Percentiles rank a stretch among this genome's conserved stretches.
Evolutionary conservation across 2,888 invertebrate genomes (phyloP).

Genomic region (Pterostichus madidus): DNA sequence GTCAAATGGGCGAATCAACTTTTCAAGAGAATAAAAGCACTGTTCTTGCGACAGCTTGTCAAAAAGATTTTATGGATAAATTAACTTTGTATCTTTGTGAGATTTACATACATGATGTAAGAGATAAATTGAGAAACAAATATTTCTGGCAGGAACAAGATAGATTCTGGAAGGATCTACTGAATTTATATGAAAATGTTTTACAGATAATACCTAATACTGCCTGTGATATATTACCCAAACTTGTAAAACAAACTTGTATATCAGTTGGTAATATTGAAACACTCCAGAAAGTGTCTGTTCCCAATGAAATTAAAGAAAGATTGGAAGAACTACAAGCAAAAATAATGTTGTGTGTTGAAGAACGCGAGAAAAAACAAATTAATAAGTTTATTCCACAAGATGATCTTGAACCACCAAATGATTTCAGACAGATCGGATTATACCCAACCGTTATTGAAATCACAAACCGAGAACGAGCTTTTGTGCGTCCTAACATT

Average conservation of each 20-base stretch:
- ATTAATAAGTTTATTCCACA: slow-evolving; percentile 74
- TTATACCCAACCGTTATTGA: slow-evolving; percentile 79
- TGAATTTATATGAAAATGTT: slow-evolving; percentile 73
- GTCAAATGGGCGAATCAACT: slow-evolving; percentile 75
- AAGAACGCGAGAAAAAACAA: slow-evolving; percentile 72
- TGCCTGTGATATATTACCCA: slow-evolving; percentile 72
- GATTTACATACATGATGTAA: slow-evolving; percentile 68
- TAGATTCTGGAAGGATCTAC: slow-evolving; percentile 70
- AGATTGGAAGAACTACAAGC: slow-evolving; percentile 76
- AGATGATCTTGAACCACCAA: slow-evolving; percentile 77
- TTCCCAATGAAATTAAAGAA: slow-evolving; percentile 75
- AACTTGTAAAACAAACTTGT: slow-evolving; percentile 70
- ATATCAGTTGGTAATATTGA: slow-evolving; percentile 70
- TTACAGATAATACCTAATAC: slow-evolving; percentile 73
- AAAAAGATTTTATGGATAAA: slow-evolving; percentile 69
- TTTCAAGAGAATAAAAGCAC: slow-evolving; percentile 69
- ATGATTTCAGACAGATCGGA: slow-evolving; percentile 79
- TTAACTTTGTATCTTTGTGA: slow-evolving; percentile 69
- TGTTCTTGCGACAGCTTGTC: slow-evolving; percentile 69
- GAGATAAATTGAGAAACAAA: slow-evolving; percentile 68
- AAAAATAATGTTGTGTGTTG: slow-evolving; percentile 74
- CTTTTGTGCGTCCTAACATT: slow-evolving; percentile 81
- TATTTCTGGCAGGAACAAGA: slow-evolving; percentile 70
- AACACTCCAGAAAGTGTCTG: slow-evolving; percentile 64
- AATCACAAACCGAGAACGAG: slow-evolving; percentile 71